A percentile compares a stretch with the other conserved stretches of the same genome.
phyloP scores from a whole-genome alignment of 2,888 invertebrate genomes.

The Latrodectus hesperus region DNA sequence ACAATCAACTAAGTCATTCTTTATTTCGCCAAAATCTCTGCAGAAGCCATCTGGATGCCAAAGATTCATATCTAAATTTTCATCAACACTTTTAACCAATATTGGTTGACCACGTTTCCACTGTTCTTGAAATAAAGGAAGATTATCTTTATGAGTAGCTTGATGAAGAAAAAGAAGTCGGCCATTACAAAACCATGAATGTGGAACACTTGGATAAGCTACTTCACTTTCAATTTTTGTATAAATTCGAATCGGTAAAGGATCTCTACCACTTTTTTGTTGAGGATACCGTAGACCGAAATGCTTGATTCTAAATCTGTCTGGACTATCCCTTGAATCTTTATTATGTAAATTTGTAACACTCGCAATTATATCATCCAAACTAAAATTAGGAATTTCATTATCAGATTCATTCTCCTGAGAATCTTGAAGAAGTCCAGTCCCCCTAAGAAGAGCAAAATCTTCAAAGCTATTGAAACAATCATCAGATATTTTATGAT shows the following conservation, averaged over 20 bases:
- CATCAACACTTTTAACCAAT: conserved; percentile 90
- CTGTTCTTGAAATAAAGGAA: conserved; percentile 81
- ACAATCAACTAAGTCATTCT: conserved; percentile 94
- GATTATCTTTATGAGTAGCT: conserved; percentile 83
- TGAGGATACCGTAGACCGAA: conserved; percentile 81
- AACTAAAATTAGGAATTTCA: conserved; percentile 75
- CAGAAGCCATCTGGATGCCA: conserved; percentile 95
- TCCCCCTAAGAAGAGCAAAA: conserved; percentile 18
- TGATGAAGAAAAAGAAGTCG: conserved; percentile 89
- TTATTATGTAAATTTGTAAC: conserved; percentile 81
- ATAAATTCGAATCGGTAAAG: conserved; percentile 85
- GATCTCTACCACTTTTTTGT: conserved; percentile 79
- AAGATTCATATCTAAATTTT: conserved; percentile 83
- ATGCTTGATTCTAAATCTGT: conserved; percentile 79
- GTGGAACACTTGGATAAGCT: conserved; percentile 89
- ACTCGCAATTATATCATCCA: conserved; percentile 85
- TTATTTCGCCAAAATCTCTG: conserved; percentile 91
- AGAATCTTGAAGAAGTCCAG: background rate
- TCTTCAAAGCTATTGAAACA: conserved; percentile 37
- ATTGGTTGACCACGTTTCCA: conserved; percentile 95
- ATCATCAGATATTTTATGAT: conserved; percentile 7
- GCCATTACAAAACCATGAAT: conserved; percentile 95
- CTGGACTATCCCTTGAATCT: conserved; percentile 77
- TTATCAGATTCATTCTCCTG: conserved; percentile 6
- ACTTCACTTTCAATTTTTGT: conserved; percentile 86